phyloP scores from a whole-genome alignment of 1,140 invertebrate species.

The Conopomorpha cramerella region DNA sequence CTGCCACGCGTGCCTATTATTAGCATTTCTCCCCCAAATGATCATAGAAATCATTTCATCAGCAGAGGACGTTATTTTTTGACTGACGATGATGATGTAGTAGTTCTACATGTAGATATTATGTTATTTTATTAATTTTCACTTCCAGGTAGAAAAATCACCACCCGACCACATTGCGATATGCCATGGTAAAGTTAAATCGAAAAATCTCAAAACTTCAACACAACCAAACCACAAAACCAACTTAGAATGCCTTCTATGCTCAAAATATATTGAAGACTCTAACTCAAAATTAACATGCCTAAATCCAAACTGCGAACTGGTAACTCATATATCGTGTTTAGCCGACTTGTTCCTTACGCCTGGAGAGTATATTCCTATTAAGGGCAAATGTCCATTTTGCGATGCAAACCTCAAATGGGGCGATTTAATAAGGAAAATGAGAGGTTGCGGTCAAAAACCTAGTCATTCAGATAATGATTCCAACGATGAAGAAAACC shows the following conservation, averaged over 20 bases:
- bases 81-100: too few relatives aligned
- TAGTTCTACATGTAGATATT: too few relatives aligned
- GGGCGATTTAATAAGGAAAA: constrained; percentile 81
- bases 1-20: too few relatives aligned
- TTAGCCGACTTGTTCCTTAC: constrained; percentile 71
- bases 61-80: too few relatives aligned
- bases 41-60: too few relatives aligned
- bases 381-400: constrained; percentile 77
- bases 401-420: constrained; percentile 73
- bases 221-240: constrained; percentile 9
- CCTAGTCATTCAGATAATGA: constrained; percentile 6
- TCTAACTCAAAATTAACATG: constrained; percentile 66
- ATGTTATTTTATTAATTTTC: too few relatives aligned
- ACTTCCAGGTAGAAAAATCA: constrained; percentile 48
- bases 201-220: constrained; percentile 60
- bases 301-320: constrained; percentile 66
- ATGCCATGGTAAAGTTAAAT: constrained; percentile 73
- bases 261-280: constrained; percentile 56
- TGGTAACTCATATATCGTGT: constrained; percentile 77
- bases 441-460: constrained; percentile 71
- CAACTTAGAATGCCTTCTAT: constrained; percentile 61
- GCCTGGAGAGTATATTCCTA: constrained; percentile 71
- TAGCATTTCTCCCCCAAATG: too few relatives aligned
- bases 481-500: constrained; percentile 7
- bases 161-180: constrained; percentile 86